Conservation (phyloP, 2,113 vertebrate genomes). For the Laticauda colubrina region DNA sequence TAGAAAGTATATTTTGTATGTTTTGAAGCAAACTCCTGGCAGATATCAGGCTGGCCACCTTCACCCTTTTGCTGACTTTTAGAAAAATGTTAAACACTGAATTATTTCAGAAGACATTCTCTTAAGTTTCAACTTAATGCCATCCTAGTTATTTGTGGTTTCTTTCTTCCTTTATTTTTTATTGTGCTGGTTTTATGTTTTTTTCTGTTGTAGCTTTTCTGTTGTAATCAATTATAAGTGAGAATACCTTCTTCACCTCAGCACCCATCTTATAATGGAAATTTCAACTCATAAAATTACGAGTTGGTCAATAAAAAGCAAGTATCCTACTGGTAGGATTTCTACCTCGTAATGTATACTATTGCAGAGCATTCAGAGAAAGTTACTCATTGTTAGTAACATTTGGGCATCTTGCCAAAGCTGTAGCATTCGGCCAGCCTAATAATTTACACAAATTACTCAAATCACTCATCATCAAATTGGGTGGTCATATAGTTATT, state of each 20-base stretch:
- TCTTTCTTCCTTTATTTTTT: too few relatives aligned
- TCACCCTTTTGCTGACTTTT: too few relatives aligned
- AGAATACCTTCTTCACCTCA: not conserved
- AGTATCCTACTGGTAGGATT: not conserved
- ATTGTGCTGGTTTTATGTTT: too few relatives aligned
- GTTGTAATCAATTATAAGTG: not conserved
- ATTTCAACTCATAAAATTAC: not conserved
- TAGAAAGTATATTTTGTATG: too few relatives aligned
- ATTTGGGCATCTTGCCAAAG: not conserved
- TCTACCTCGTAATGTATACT: not conserved
- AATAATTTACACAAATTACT: not conserved
- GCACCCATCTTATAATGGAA: not conserved
- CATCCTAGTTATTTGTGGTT: too few relatives aligned
- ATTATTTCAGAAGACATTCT: too few relatives aligned
- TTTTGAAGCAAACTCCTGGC: too few relatives aligned
- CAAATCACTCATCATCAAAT: not conserved
- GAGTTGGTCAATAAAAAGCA: not conserved
- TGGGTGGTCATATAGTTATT: not conserved
- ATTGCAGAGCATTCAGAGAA: not conserved
- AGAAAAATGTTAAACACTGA: too few relatives aligned
- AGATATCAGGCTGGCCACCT: too few relatives aligned
- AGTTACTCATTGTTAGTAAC: not conserved
- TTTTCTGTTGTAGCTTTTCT: not conserved
- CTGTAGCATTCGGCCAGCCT: not conserved
- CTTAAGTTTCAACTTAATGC: too few relatives aligned